These are phyloP conservation scores for Sprattus sprattus DNA, from an alignment of 2,113 vertebrate genomes.

Conservation along the genomic window DNA sequence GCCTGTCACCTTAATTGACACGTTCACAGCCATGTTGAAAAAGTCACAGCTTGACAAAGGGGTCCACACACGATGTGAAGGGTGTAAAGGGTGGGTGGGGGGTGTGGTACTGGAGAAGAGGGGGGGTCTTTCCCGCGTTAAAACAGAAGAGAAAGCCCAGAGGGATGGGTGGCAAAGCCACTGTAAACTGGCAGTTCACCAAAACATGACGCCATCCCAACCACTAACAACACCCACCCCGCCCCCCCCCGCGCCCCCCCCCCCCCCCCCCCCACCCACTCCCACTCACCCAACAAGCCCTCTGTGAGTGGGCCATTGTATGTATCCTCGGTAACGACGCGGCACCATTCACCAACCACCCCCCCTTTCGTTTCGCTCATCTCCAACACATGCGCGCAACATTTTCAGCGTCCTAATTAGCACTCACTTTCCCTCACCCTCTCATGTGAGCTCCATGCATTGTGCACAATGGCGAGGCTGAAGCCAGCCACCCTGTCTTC, in stretches of 20 bases:
- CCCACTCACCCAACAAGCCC: constrained; percentile 51
- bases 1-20: constrained; percentile 29
- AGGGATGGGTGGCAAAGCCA: constrained; percentile 61
- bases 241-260: not conserved
- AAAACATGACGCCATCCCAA: constrained; percentile 67
- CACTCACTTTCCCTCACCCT: not conserved
- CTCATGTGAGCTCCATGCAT: not conserved
- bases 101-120: not conserved
- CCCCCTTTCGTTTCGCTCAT: not conserved
- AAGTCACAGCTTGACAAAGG: constrained; percentile 60
- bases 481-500: not conserved
- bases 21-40: constrained; percentile 52
- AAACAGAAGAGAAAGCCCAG: constrained; percentile 59
- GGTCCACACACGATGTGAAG: constrained; percentile 50
- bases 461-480: not conserved
- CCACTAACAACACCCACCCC: not conserved
- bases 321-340: not conserved
- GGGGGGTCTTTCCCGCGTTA: constrained; percentile 56
- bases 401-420: not conserved
- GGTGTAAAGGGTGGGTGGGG: not conserved
- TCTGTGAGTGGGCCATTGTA: constrained; percentile 62
- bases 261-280: not conserved
- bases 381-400: not conserved
- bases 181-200: constrained; percentile 64
- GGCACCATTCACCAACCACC: constrained; percentile 11